Evolutionary conservation across 1,140 invertebrate genomes (phyloP).

Genomic region (Riptortus pedestris): DNA sequence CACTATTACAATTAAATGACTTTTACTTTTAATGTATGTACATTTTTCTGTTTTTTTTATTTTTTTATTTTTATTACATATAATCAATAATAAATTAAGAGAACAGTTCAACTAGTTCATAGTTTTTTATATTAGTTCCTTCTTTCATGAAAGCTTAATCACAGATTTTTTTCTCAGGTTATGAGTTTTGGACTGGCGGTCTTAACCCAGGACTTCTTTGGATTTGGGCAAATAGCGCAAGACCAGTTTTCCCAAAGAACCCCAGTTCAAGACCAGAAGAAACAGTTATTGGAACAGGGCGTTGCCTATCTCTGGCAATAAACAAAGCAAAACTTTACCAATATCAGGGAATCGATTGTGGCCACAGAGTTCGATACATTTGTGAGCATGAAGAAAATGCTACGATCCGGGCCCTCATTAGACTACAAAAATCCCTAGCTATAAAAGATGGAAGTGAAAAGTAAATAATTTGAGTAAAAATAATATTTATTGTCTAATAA

Average conservation of each 20-base stretch:
- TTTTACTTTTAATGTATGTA: too few species aligned
- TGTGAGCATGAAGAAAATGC: conserved; percentile 59
- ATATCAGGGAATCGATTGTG: conserved; percentile 64
- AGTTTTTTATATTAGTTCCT: too few species aligned
- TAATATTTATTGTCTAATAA: neutral
- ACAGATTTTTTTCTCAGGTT: conserved; percentile 38
- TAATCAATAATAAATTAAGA: too few species aligned
- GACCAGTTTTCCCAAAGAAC: conserved; percentile 48
- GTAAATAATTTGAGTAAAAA: neutral
- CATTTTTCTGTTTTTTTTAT: too few species aligned
- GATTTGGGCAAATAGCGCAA: conserved; percentile 72
- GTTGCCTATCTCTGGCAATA: conserved; percentile 51
- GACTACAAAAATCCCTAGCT: conserved; percentile 35
- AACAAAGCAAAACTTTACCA: conserved; percentile 50
- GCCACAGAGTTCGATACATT: conserved; percentile 50
- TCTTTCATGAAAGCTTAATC: neutral
- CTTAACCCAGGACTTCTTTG: conserved; percentile 70
- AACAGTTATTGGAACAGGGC: conserved; percentile 42
- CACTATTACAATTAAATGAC: too few species aligned
- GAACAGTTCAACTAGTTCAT: too few species aligned
- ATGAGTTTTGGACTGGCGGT: conserved; percentile 69
- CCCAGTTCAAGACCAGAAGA: conserved; percentile 38
- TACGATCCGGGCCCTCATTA: conserved; percentile 55
- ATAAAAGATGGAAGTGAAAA: neutral
- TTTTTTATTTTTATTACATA: too few species aligned